phyloP scores from a whole-genome alignment of 2,113 vertebrate genomes.

The Grus americana region DNA sequence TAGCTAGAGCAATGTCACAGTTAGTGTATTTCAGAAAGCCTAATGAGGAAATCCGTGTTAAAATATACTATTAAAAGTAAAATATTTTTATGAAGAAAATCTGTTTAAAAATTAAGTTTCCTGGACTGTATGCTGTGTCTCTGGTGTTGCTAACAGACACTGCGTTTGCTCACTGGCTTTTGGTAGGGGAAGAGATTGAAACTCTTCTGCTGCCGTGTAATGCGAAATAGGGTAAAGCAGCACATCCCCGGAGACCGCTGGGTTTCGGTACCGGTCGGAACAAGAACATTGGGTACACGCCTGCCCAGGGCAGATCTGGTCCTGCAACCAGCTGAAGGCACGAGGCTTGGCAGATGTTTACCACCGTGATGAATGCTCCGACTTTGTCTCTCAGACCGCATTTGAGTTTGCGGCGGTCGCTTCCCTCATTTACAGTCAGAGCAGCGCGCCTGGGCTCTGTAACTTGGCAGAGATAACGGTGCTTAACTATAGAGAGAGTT shows the following conservation, averaged over 20 bases:
- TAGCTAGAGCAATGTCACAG: background rate
- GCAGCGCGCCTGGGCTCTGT: background rate
- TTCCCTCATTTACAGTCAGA: constrained; percentile 9
- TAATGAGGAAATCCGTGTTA: background rate
- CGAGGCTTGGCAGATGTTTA: background rate
- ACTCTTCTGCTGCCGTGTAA: rapidly evolving
- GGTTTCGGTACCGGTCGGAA: rapidly evolving
- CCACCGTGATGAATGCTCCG: background rate
- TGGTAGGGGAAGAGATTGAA: background rate
- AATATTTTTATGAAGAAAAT: background rate
- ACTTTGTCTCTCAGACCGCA: background rate
- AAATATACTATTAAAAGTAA: background rate
- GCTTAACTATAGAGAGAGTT: background rate
- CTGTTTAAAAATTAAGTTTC: background rate
- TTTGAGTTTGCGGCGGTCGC: background rate
- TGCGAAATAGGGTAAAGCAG: rapidly evolving
- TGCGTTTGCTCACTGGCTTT: background rate
- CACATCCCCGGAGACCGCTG: rapidly evolving
- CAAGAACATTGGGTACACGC: rapidly evolving
- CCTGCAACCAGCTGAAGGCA: background rate
- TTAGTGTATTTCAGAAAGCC: background rate
- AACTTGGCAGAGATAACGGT: background rate
- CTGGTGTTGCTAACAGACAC: background rate
- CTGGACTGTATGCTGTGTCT: background rate
- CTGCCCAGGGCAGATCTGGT: background rate